Percentiles rank a stretch among this genome's conserved stretches.
Evolutionary conservation across 2,797 vertebrate genomes (phyloP).

Genomic region (Eutrigla gurnardus): DNA sequence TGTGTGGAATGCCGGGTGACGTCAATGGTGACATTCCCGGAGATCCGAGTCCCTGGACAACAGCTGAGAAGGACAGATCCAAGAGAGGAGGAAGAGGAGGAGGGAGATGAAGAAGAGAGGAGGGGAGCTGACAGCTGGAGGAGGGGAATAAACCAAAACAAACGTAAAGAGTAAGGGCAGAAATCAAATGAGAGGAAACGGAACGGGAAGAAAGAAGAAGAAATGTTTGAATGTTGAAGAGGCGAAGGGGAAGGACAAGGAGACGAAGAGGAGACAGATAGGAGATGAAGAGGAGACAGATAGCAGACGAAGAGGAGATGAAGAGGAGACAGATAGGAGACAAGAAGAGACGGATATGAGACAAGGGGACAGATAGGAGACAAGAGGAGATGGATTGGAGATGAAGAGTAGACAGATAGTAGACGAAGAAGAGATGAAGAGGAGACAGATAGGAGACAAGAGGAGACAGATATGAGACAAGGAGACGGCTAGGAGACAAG

Average conservation of each 20-base stretch:
- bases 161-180: too few relatives aligned
- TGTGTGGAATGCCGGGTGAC: conserved; percentile 91
- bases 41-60: conserved; percentile 82
- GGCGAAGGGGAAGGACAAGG: too few relatives aligned
- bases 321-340: neutral
- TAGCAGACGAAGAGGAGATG: neutral
- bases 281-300: neutral
- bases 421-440: neutral
- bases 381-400: too few relatives aligned
- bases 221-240: too few relatives aligned
- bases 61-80: conserved; percentile 84
- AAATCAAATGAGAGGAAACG: too few relatives aligned
- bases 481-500: neutral
- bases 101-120: neutral
- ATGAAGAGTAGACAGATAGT: too few relatives aligned
- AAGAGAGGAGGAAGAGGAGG: conserved; percentile 23
- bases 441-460: too few relatives aligned
- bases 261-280: neutral
- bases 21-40: conserved; percentile 95
- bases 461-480: neutral
- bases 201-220: too few relatives aligned
- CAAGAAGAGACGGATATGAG: too few relatives aligned
- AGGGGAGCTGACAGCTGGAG: too few relatives aligned
- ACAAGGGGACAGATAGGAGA: neutral
- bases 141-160: too few relatives aligned